Conservation (phyloP, 35 echinoderm and acorn worm genomes). For the Nesometra sesokonis region DNA sequence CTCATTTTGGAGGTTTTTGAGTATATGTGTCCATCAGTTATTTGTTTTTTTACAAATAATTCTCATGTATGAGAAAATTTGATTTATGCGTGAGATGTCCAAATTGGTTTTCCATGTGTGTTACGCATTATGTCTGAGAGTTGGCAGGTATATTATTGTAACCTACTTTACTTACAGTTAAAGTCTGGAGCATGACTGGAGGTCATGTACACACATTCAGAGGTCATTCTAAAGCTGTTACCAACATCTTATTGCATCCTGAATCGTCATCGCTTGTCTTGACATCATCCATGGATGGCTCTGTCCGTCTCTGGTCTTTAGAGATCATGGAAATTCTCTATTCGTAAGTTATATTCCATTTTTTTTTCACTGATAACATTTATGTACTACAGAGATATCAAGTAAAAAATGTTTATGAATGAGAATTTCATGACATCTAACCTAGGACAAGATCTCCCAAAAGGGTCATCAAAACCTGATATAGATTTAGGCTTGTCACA, state of each 20-base stretch:
- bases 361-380: not conserved
- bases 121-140: too few species aligned
- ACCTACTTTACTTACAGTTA: constrained; percentile 58
- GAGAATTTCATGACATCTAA: not conserved
- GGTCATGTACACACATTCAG: constrained; percentile 78
- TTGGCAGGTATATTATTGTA: too few species aligned
- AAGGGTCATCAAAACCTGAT: too few species aligned
- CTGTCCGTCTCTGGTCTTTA: constrained; percentile 86
- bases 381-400: not conserved
- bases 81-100: too few species aligned
- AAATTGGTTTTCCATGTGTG: too few species aligned
- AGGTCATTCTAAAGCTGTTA: constrained; percentile 67
- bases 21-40: too few species aligned
- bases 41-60: too few species aligned
- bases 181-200: constrained; percentile 97
- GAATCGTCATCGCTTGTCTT: constrained; percentile 66
- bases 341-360: constrained; percentile 25
- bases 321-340: constrained; percentile 97
- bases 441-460: too few species aligned
- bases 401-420: not conserved
- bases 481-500: too few species aligned
- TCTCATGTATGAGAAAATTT: too few species aligned
- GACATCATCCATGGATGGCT: constrained; percentile 68
- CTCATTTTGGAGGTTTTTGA: too few species aligned
- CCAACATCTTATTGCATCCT: constrained; percentile 71